Evolutionary conservation across 2,113 vertebrate species (phyloP), one percentile per base, ranked within the genome.

Genomic region (Rhadina sibilatrix): DNA sequence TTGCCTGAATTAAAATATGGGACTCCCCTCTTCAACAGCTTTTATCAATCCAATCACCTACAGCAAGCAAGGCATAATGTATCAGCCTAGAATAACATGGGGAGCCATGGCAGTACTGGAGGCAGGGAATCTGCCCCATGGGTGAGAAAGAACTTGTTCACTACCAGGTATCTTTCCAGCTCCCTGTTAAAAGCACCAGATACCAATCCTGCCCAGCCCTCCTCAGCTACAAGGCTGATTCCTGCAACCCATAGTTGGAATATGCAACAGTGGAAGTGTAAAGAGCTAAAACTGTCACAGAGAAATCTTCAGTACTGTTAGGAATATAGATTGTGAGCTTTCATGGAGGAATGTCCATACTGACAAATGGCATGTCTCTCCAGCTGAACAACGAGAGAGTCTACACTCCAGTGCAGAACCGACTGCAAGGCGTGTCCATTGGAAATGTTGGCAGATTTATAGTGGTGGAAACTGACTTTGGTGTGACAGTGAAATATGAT

Each of bases 401-500:
- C 65, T 95, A 94, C 70, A 98, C 98, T 3, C 99, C 99, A 8
- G 64, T 98, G 80, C 78, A 97, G 70, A 89, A 98, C 31, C 89
- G 78, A 3, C 15, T 70, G 33, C 96, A 31, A 6, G 97, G 98
- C 0, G 61, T 98, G 30, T 95, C 97, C 54, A 97, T 99, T 74
- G 97, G 98, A 74, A 98, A 83, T 13, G 98, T 98, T n/a, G 99
- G 99, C 46, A 96, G 97, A 63, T 99, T 98, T 96, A 97, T 72
- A 33, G 97, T 99, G 35, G 66, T 99, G 87, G 98, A 98, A 97
- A 99, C 98, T 25, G 97, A 98, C 94, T 99, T 99, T 77, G 99
- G 98, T 75, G 92, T 98, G 64, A 97, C 93, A 92, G 98, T 99
- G 71, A 99, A 98, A 97, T 99, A 98, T 69, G 99, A 99, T 7